phyloP scores from a whole-genome alignment of 2,888 invertebrate species.

The Junonia oenone region DNA sequence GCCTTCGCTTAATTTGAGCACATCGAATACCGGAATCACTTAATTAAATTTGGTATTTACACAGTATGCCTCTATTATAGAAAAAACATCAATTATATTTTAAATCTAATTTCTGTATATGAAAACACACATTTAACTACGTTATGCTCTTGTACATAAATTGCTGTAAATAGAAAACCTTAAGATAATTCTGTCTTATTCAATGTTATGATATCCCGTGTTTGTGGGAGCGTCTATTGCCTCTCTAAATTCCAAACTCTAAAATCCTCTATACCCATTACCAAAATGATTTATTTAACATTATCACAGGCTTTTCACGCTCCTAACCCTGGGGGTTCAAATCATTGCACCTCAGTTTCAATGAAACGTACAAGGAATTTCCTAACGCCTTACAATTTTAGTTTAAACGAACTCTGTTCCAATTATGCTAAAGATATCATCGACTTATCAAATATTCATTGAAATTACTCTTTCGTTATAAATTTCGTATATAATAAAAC shows the following conservation, averaged over 20 bases:
- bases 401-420: constrained; percentile 34
- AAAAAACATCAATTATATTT: constrained; percentile 51
- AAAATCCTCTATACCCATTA: constrained; percentile 40
- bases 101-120: constrained; percentile 36
- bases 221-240: constrained; percentile 47
- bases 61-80: constrained; percentile 22
- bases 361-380: constrained; percentile 42
- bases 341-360: constrained; percentile 63
- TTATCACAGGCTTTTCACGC: constrained; percentile 72
- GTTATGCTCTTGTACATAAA: constrained; percentile 40
- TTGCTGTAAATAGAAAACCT: constrained; percentile 47
- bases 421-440: constrained; percentile 28
- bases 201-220: constrained; percentile 22
- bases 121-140: constrained; percentile 57
- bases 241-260: constrained; percentile 45
- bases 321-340: constrained; percentile 63
- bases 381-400: constrained; percentile 31
- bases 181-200: constrained; percentile 20
- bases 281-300: constrained; percentile 52
- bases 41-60: constrained; percentile 23
- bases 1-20: constrained; percentile 31
- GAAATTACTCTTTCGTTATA: constrained; percentile 9
- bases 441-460: constrained; percentile 15
- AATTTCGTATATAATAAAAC: constrained; percentile 23
- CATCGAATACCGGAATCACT: constrained; percentile 50